Base-by-base conservation (phyloP, 2,113 vertebrate genomes). In the Ivindomyrus marchei region DNA sequence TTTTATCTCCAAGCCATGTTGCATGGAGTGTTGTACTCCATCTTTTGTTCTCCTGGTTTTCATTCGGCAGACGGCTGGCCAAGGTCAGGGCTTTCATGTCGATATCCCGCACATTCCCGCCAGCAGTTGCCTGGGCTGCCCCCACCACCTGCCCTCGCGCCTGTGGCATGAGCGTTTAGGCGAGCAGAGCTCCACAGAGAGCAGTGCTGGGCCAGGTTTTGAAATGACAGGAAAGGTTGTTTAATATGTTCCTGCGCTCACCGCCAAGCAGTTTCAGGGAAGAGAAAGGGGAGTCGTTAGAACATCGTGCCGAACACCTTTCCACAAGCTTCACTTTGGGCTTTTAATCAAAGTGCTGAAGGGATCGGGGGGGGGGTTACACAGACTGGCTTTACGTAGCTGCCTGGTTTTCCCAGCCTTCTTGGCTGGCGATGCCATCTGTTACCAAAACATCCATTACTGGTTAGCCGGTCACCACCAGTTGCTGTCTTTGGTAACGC, bases 201-300 rank as follows among this genome's bases (percentile, higher is more conserved):
- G 47, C 85, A n/a, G 39, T n/a, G 3, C 45, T 66, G 90, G 53
- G 84, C 1, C 11, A 42, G 27, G 88, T 50, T 89, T 89, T 36
- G 36, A 90, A 70, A 36, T 88, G 89, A 62, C 90, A 90, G 90
- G 92, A 88, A 91, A 90, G 88, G 90, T 92, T 91, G 88, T 88
- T 90, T 93, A 88, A 93, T 84, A 92, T 93, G 89, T 90, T 70
- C 47, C 74, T 90, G 90, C 89, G 87, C 90, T 87, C 87, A 89
- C 90, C 90, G 93, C 91, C 92, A 94, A 66, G 89, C 91, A 87
- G 80, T 88, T 89, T 70, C 91, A 90, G 90, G 91, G 85, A 87
- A 49, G 70, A 52, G 70, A 89, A 88, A 1, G 27, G 56, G 85
- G 87, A 47, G 87, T 39, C 19, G 7, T 24, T 17, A 49, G 45